These are phyloP conservation scores for Sarotherodon lohbergeri DNA, from an alignment of 2,113 vertebrate genomes.

Conservation along the genomic window DNA sequence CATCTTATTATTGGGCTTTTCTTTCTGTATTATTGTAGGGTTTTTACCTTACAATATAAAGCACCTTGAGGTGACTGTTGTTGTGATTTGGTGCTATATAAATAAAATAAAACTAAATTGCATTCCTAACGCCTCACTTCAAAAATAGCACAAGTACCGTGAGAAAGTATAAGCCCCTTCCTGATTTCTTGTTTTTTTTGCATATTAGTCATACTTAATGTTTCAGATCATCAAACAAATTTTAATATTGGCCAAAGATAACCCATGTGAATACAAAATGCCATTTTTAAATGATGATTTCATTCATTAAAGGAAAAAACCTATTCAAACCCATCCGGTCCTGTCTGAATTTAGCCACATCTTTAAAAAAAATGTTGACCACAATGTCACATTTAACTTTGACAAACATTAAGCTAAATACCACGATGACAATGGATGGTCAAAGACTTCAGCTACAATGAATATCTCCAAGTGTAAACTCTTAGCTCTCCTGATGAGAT, in stretches of 20 bases:
- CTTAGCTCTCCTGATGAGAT: conserved; percentile 43
- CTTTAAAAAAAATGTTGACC: background rate
- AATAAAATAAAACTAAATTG: background rate
- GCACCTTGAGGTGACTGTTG: background rate
- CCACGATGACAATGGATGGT: conserved; percentile 33
- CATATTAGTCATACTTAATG: background rate
- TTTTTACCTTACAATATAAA: background rate
- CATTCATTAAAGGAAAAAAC: background rate
- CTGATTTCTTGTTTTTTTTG: background rate
- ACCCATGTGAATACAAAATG: background rate
- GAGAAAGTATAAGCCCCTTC: background rate
- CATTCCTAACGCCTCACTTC: background rate
- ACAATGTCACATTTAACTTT: conserved; percentile 30
- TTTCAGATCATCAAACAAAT: background rate
- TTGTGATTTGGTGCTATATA: background rate
- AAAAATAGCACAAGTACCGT: background rate
- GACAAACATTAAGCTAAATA: conserved; percentile 46
- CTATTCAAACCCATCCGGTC: background rate
- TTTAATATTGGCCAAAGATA: background rate
- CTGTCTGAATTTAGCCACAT: background rate
- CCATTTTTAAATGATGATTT: background rate
- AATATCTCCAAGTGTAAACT: conserved; percentile 36
- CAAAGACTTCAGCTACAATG: conserved; percentile 39
- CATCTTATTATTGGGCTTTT: background rate
- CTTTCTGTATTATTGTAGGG: background rate